phyloP scores from a whole-genome alignment of 2,797 vertebrate genomes.

The Typhlichthys eigenmanni region DNA sequence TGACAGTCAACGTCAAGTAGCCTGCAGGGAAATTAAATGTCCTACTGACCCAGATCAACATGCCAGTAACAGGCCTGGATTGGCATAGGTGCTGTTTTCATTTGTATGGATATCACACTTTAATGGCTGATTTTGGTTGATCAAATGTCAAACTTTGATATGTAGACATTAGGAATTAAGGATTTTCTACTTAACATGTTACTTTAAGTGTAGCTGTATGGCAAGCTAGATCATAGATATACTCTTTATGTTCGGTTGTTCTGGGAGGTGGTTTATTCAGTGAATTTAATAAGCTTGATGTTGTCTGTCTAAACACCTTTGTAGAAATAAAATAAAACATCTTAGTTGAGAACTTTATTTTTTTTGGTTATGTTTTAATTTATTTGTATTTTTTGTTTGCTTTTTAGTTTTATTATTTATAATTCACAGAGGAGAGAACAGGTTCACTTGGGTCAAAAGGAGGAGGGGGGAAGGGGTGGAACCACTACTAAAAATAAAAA shows the following conservation, averaged over 20 bases:
- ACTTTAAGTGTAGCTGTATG: too few species aligned
- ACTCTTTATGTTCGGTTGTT: not conserved
- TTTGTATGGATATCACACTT: too few species aligned
- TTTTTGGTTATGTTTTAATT: slow-evolving; percentile 69
- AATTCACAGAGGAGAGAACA: slow-evolving; percentile 60
- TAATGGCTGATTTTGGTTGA: too few species aligned
- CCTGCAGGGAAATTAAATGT: slow-evolving; percentile 37
- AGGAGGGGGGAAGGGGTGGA: slow-evolving; percentile 15
- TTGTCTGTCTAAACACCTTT: not conserved
- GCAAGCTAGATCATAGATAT: too few species aligned
- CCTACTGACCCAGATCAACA: slow-evolving; percentile 52
- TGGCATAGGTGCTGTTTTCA: not conserved
- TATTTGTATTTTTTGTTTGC: slow-evolving; percentile 76
- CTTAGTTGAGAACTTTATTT: slow-evolving; percentile 80
- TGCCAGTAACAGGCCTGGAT: not conserved
- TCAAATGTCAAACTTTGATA: too few species aligned
- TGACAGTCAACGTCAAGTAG: not conserved
- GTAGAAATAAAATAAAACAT: slow-evolving; percentile 34
- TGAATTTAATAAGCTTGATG: not conserved
- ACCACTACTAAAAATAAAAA: not conserved
- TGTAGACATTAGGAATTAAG: too few species aligned
- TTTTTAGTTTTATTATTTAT: slow-evolving; percentile 72
- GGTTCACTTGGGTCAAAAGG: slow-evolving; percentile 49
- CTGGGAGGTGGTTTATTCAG: slow-evolving; percentile 5
- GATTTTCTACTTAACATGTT: too few species aligned